Percentiles rank a stretch among this genome's conserved stretches.
Conservation (phyloP, 2,888 invertebrate species). For the Leuctra nigra region DNA sequence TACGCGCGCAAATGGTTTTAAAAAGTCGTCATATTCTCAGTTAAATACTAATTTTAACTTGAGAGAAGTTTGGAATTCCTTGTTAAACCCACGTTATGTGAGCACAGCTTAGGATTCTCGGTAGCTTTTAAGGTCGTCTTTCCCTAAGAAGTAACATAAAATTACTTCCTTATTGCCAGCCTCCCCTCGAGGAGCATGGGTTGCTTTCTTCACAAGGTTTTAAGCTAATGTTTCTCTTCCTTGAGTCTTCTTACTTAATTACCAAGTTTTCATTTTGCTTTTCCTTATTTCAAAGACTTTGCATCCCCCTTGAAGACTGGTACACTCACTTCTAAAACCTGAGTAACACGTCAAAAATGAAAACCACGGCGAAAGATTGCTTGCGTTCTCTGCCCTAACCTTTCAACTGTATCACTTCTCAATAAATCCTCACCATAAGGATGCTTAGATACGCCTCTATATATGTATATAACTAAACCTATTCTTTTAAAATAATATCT, state of each 20-base stretch:
- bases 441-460: no score
- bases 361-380: no score
- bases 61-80: conserved; percentile 8
- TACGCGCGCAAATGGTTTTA: no score
- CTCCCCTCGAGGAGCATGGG: not conserved
- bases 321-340: conserved; percentile 1
- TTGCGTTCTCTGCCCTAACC: no score
- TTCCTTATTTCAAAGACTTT: conserved; percentile 15
- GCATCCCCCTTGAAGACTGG: conserved; percentile 8
- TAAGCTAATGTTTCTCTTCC: conserved; percentile 13
- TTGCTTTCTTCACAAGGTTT: conserved; percentile 11
- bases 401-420: no score
- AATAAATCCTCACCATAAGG: no score
- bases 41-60: conserved; percentile 6
- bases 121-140: not conserved
- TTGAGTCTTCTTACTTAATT: conserved; percentile 19
- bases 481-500: no score
- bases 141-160: conserved; percentile 5
- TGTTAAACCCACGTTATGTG: conserved; percentile 10
- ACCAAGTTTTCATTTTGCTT: conserved; percentile 23
- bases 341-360: no score
- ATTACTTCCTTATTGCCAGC: not conserved
- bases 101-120: conserved; percentile 2
- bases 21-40: no score
- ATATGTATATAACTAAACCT: no score